A percentile compares a stretch with the other conserved stretches of the same genome.
phyloP scores from a whole-genome alignment of 2,797 vertebrate genomes.

The Xerus rutilus region DNA sequence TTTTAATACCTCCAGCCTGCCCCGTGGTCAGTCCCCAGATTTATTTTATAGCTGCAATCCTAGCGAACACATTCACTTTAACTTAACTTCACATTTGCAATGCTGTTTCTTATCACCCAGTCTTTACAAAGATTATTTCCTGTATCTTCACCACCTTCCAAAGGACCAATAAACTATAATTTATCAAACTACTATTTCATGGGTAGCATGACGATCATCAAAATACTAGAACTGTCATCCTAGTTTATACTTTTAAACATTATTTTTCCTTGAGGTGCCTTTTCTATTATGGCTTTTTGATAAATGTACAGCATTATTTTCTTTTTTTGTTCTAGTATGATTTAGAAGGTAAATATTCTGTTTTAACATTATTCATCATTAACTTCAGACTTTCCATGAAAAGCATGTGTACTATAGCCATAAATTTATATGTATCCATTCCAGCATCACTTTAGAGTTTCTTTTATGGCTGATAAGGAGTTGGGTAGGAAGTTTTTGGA shows the following conservation, averaged over 20 bases:
- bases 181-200: constrained; percentile 66
- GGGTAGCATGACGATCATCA: background rate
- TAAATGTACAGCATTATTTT: background rate
- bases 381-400: constrained; percentile 53
- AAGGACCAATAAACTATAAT: constrained; percentile 29
- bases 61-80: background rate
- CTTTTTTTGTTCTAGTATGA: constrained; percentile 56
- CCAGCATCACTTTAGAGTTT: background rate
- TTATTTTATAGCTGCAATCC: background rate
- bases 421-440: background rate
- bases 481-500: background rate
- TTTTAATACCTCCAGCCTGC: background rate
- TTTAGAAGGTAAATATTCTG: constrained; percentile 48
- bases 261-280: constrained; percentile 50
- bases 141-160: constrained; percentile 57
- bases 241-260: constrained; percentile 56
- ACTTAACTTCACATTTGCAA: constrained; percentile 35
- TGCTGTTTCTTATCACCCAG: background rate
- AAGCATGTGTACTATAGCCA: background rate
- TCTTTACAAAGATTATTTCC: constrained; percentile 29
- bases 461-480: background rate
- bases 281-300: constrained; percentile 47
- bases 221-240: background rate
- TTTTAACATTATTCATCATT: constrained; percentile 53
- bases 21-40: no score